Evolutionary conservation across 2,113 vertebrate species (phyloP).

Genomic region (Pipra filicauda): DNA sequence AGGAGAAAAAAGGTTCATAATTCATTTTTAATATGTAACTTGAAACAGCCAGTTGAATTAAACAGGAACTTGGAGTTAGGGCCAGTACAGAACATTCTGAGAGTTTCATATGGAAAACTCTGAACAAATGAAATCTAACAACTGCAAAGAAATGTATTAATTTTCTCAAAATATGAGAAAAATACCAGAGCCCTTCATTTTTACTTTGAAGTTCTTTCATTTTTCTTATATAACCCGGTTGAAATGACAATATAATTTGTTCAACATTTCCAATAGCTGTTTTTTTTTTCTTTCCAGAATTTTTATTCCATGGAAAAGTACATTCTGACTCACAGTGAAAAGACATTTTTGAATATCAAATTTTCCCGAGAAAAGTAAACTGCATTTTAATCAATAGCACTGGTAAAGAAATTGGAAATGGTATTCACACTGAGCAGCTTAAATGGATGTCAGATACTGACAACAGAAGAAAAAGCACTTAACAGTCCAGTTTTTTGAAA

Average conservation of each 20-base stretch:
- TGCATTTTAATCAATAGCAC: conserved; percentile 45
- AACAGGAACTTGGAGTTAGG: background rate
- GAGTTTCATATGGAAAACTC: conserved; percentile 40
- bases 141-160: conserved; percentile 13
- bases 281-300: conserved; percentile 22
- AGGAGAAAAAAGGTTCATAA: background rate
- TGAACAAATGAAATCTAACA: conserved; percentile 29
- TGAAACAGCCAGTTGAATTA: conserved; percentile 8
- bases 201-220: conserved; percentile 18
- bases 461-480: background rate
- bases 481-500: background rate
- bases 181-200: conserved; percentile 9
- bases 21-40: conserved; percentile 9
- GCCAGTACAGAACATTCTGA: conserved; percentile 32
- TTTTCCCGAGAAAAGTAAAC: conserved; percentile 38
- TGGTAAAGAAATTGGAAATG: background rate
- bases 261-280: conserved; percentile 26
- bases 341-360: conserved; percentile 44
- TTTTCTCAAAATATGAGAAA: conserved; percentile 36
- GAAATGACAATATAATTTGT: conserved; percentile 57
- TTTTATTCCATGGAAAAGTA: conserved; percentile 66
- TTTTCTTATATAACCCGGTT: conserved; percentile 36
- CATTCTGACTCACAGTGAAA: conserved; percentile 53
- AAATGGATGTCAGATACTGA: background rate
- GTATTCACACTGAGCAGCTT: background rate